A percentile compares a stretch with the other conserved stretches of the same genome.
Conservation (phyloP, 2,113 vertebrate species). For the Coptodon rendalli region DNA sequence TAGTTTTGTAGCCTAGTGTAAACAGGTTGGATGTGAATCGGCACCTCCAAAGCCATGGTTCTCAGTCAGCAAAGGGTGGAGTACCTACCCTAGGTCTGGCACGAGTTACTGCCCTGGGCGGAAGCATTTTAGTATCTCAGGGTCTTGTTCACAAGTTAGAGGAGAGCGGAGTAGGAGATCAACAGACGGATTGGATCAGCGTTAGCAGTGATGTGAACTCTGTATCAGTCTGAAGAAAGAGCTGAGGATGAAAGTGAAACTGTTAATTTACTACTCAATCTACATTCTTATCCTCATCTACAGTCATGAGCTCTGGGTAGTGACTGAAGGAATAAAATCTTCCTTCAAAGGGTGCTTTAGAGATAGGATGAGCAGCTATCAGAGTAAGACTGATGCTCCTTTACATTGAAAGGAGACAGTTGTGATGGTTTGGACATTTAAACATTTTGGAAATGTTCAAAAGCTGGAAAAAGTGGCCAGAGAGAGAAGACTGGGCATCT, state of each 20-base stretch:
- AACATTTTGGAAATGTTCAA: background rate
- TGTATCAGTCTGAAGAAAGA: background rate
- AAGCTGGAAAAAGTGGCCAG: background rate
- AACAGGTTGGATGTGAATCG: background rate
- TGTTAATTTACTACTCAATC: background rate
- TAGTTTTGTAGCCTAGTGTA: background rate
- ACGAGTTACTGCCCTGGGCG: background rate
- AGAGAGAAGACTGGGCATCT: background rate
- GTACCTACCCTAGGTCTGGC: background rate
- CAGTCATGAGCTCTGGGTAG: background rate
- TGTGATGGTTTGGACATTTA: background rate
- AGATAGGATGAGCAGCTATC: background rate
- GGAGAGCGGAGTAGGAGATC: rapidly evolving
- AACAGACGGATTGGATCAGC: background rate
- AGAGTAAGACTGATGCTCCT: background rate
- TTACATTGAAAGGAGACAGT: background rate
- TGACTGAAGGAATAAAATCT: background rate
- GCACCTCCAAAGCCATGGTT: background rate
- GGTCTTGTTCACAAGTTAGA: background rate
- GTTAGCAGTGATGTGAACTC: background rate
- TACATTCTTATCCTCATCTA: background rate
- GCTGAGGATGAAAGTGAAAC: background rate
- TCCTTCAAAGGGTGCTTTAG: background rate
- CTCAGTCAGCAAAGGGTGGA: background rate
- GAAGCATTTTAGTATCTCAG: background rate